Evolutionary conservation across 1,140 invertebrate species (phyloP).

Genomic region (Philopotamus ludificatus): DNA sequence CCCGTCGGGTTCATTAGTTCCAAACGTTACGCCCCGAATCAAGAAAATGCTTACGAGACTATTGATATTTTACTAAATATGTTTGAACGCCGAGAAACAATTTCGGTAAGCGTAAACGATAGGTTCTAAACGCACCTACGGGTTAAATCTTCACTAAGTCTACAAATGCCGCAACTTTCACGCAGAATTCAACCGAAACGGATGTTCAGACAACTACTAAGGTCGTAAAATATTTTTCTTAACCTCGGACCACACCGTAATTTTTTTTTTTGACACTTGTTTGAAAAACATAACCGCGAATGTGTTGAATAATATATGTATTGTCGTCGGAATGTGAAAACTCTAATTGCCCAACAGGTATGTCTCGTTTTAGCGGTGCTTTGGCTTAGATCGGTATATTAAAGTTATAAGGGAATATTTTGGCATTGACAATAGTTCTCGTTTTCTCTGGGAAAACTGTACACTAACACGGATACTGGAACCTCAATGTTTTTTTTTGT

Average conservation of each 20-base stretch:
- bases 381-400: too few species aligned
- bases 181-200: conserved; percentile 23
- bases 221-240: conserved; percentile 10
- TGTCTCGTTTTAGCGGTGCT: conserved; percentile 21
- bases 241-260: conserved; percentile 21
- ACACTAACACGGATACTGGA: neutral
- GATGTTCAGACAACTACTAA: conserved; percentile 26
- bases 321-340: conserved; percentile 26
- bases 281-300: conserved; percentile 5
- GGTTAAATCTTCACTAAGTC: conserved; percentile 29
- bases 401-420: too few species aligned
- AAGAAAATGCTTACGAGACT: neutral
- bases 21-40: too few species aligned
- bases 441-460: too few species aligned
- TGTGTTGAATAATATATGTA: conserved; percentile 11
- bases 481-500: conserved; percentile 24
- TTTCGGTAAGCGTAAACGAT: conserved; percentile 12
- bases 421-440: too few species aligned
- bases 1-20: too few species aligned
- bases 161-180: conserved; percentile 11
- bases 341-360: conserved; percentile 27
- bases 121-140: conserved; percentile 28
- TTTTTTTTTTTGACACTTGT: conserved; percentile 15
- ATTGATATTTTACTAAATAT: too few species aligned
- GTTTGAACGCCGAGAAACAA: neutral